These are phyloP conservation scores for Smittia aterrima DNA, from an alignment of 2,888 invertebrate genomes.

Conservation along the genomic window DNA sequence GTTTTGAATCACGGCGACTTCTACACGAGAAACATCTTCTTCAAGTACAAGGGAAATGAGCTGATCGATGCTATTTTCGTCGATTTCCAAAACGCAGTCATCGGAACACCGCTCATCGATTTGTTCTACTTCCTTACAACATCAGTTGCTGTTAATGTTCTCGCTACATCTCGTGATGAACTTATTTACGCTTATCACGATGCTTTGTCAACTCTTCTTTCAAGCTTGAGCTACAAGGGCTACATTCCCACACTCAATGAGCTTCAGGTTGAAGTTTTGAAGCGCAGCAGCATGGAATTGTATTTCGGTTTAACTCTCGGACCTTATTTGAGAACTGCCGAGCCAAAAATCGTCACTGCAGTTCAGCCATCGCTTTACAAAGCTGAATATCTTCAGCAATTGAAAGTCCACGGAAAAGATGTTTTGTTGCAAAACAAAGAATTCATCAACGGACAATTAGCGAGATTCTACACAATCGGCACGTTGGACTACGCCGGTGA, in stretches of 20 bases:
- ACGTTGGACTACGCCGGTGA: conserved; percentile 40
- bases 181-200: conserved; percentile 42
- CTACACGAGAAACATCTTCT: conserved; percentile 43
- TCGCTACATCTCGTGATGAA: conserved; percentile 41
- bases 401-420: conserved; percentile 27
- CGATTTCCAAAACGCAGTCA: conserved; percentile 43
- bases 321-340: conserved; percentile 41
- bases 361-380: conserved; percentile 40
- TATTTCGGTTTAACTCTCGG: conserved; percentile 41
- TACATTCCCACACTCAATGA: conserved; percentile 41
- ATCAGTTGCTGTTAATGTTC: conserved; percentile 40
- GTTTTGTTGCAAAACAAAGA: conserved; percentile 9
- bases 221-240: conserved; percentile 41
- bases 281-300: conserved; percentile 42
- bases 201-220: conserved; percentile 36
- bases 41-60: conserved; percentile 40
- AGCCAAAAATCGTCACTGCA: conserved; percentile 38
- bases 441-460: conserved; percentile 38
- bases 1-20: conserved; percentile 43
- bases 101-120: conserved; percentile 43
- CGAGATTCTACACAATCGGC: conserved; percentile 40
- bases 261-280: conserved; percentile 42
- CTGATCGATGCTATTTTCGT: conserved; percentile 42
- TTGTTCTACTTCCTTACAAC: conserved; percentile 43
- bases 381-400: conserved; percentile 19